Conservation (phyloP, 2,797 vertebrate species). For the Cossypha heuglini region DNA sequence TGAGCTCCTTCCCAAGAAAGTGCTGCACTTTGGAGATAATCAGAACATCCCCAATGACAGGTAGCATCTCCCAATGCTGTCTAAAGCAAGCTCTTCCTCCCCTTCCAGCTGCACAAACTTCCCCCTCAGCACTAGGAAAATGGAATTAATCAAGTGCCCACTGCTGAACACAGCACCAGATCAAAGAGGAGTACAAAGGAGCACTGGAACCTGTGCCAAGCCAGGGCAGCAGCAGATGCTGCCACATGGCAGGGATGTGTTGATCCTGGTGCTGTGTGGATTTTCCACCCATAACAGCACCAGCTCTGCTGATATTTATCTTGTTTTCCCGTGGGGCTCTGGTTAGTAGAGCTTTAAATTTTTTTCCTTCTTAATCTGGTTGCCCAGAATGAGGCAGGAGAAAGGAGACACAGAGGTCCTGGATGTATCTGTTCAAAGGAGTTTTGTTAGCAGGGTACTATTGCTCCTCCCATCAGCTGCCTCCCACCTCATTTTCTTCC, state of each 20-base stretch:
- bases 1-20: neutral
- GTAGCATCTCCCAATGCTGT: fast-evolving
- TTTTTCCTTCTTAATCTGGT: neutral
- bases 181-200: neutral
- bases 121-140: neutral
- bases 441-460: neutral
- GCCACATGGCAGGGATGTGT: neutral
- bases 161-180: neutral
- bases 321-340: neutral
- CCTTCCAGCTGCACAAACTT: neutral
- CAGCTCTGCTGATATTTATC: neutral
- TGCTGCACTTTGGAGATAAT: neutral
- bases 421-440: neutral
- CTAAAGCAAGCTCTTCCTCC: neutral
- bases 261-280: neutral
- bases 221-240: neutral
- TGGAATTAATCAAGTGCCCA: neutral
- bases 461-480: neutral
- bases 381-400: neutral
- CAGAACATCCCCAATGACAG: neutral
- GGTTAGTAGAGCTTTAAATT: neutral
- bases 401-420: neutral
- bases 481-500: neutral
- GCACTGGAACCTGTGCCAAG: neutral
- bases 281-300: neutral